Evolutionary conservation across 1,140 invertebrate genomes (phyloP).

Genomic region (Monochamus saltuarius): DNA sequence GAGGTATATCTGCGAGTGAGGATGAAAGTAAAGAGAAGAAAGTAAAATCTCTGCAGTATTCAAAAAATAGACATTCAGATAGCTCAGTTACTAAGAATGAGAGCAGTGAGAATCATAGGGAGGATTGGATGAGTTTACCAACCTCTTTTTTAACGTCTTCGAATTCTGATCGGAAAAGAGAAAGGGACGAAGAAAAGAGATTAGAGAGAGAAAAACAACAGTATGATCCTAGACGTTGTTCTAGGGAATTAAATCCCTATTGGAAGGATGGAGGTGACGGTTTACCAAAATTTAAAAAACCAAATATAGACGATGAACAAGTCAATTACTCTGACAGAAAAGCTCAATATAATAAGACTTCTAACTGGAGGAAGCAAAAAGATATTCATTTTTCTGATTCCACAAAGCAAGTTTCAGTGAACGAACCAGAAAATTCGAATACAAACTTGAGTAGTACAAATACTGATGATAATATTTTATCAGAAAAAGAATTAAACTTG

Average conservation of each 20-base stretch:
- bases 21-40: not conserved
- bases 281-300: constrained; percentile 65
- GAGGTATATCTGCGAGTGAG: constrained; percentile 3
- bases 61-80: not conserved
- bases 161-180: constrained; percentile 47
- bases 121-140: constrained; percentile 57
- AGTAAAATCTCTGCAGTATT: not conserved
- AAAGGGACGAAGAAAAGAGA: constrained; percentile 37
- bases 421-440: not conserved
- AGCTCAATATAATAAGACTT: constrained; percentile 33
- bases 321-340: constrained; percentile 19
- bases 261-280: constrained; percentile 88
- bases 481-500: constrained; percentile 84
- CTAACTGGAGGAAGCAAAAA: constrained; percentile 37
- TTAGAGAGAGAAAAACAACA: constrained; percentile 53
- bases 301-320: constrained; percentile 34
- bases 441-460: not conserved
- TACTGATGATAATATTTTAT: constrained; percentile 23
- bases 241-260: constrained; percentile 85
- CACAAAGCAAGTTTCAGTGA: not conserved
- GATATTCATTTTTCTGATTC: not conserved
- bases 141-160: constrained; percentile 50
- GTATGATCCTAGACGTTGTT: constrained; percentile 71
- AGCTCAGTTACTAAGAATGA: not conserved
- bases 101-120: constrained; percentile 34